phyloP scores from a whole-genome alignment of 2,888 invertebrate genomes.

The Augiades crinisus region DNA sequence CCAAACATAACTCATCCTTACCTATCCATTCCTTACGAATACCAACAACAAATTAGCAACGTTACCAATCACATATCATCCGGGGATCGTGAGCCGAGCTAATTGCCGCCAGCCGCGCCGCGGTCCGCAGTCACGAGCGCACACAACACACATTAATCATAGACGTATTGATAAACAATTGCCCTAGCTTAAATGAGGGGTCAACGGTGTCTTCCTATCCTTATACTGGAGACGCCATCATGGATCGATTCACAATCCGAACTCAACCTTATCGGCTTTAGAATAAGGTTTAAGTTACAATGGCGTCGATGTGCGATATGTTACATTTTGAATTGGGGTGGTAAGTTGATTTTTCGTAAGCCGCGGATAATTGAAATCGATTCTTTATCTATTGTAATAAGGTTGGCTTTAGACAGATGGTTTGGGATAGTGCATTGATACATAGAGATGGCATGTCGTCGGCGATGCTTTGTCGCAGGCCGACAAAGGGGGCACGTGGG shows the following conservation, averaged over 20 bases:
- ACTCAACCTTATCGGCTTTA: not conserved
- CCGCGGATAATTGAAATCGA: constrained; percentile 30
- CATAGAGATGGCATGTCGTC: constrained; percentile 62
- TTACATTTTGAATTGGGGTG: constrained; percentile 35
- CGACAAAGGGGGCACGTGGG: constrained; percentile 78
- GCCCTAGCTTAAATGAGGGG: constrained; percentile 78
- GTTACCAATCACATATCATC: constrained; percentile 71
- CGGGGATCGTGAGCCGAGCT: constrained; percentile 66
- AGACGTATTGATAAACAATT: constrained; percentile 78
- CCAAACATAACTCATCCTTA: constrained; percentile 6
- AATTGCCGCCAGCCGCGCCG: constrained; percentile 61
- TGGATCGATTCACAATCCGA: constrained; percentile 30
- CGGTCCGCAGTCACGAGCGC: constrained; percentile 56
- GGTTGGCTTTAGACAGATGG: constrained; percentile 37
- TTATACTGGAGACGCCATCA: constrained; percentile 34
- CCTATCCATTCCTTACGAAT: constrained; percentile 10
- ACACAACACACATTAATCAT: constrained; percentile 63
- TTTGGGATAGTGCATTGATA: constrained; percentile 32
- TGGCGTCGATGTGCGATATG: constrained; percentile 29
- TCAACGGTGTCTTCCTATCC: constrained; percentile 52
- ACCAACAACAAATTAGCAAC: constrained; percentile 59
- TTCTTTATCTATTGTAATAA: constrained; percentile 35
- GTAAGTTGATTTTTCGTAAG: constrained; percentile 50
- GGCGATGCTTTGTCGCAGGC: constrained; percentile 72
- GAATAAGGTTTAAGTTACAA: constrained; percentile 31